Evolutionary conservation across 30 jellyfish, hydroid and myxozoan species (phyloP).

Genomic region (Hydractinia echinata): DNA sequence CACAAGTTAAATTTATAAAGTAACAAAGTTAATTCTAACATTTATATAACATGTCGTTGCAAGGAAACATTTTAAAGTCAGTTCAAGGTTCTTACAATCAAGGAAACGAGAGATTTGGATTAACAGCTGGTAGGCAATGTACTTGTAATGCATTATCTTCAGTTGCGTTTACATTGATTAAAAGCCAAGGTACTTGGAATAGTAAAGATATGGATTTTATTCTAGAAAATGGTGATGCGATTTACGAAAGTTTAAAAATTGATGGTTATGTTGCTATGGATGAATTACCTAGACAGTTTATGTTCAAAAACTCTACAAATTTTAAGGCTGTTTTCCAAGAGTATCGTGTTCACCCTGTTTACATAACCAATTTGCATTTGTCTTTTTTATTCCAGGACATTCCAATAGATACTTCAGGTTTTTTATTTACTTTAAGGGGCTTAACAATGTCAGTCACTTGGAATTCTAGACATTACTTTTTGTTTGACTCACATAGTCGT

Average conservation of each 20-base stretch:
- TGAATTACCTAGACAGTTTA: not conserved
- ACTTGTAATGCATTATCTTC: slow-evolving; percentile 20
- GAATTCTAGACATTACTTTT: not conserved
- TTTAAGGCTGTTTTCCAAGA: too few species aligned
- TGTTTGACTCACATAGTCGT: slow-evolving; percentile 33
- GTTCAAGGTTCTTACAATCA: slow-evolving; percentile 24
- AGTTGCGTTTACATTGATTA: not conserved
- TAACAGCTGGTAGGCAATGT: slow-evolving; percentile 32
- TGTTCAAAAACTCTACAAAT: too few species aligned
- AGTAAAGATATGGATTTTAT: slow-evolving; percentile 14
- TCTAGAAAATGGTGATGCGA: slow-evolving; percentile 11
- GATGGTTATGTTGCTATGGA: not conserved
- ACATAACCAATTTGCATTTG: too few species aligned
- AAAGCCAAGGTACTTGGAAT: not conserved
- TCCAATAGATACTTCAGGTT: slow-evolving; percentile 2
- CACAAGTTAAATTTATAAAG: not conserved
- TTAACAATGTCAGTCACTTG: not conserved
- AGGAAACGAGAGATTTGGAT: slow-evolving; percentile 27
- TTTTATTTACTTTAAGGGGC: slow-evolving; percentile 19
- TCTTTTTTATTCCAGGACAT: not conserved
- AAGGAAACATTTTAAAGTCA: not conserved
- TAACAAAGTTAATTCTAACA: not conserved
- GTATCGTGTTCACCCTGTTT: too few species aligned
- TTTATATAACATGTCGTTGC: too few species aligned
- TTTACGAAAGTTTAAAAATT: slow-evolving; percentile 3